A percentile compares a stretch with the other conserved stretches of the same genome.
These are phyloP conservation scores for Uropetala carovei DNA, from an alignment of 2,888 invertebrate genomes.

Conservation along the genomic window DNA sequence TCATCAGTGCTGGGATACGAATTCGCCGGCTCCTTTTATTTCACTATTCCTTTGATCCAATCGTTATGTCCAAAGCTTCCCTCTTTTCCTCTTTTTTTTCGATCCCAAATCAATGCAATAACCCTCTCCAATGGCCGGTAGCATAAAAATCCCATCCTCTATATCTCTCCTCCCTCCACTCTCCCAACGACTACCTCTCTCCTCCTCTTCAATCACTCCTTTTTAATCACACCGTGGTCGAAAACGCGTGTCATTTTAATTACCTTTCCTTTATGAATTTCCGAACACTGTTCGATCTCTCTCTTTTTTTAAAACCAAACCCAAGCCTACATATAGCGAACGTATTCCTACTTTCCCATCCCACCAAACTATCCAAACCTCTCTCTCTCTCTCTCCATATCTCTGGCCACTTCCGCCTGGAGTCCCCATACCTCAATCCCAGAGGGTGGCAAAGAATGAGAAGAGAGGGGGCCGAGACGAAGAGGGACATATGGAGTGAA, in stretches of 20 bases:
- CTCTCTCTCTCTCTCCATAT: not conserved
- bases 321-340: not conserved
- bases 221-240: slow-evolving; percentile 62
- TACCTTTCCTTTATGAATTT: slow-evolving; percentile 64
- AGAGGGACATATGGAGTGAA: not conserved
- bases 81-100: slow-evolving; percentile 6
- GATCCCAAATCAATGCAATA: slow-evolving; percentile 57
- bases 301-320: slow-evolving; percentile 4
- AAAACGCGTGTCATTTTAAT: slow-evolving; percentile 64
- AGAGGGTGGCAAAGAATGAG: not conserved
- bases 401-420: not conserved
- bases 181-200: not conserved
- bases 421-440: not conserved
- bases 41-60: slow-evolving; percentile 33
- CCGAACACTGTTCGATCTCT: slow-evolving; percentile 53
- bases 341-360: not conserved
- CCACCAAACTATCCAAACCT: not conserved
- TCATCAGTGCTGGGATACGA: slow-evolving; percentile 36
- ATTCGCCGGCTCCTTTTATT: not conserved
- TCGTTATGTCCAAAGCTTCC: slow-evolving; percentile 33
- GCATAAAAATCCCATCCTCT: slow-evolving; percentile 40
- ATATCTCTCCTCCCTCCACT: not conserved
- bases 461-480: not conserved
- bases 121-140: slow-evolving; percentile 37
- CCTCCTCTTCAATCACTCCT: slow-evolving; percentile 30